Conservation (phyloP, 1,140 invertebrate genomes). For the Camponotus floridanus region DNA sequence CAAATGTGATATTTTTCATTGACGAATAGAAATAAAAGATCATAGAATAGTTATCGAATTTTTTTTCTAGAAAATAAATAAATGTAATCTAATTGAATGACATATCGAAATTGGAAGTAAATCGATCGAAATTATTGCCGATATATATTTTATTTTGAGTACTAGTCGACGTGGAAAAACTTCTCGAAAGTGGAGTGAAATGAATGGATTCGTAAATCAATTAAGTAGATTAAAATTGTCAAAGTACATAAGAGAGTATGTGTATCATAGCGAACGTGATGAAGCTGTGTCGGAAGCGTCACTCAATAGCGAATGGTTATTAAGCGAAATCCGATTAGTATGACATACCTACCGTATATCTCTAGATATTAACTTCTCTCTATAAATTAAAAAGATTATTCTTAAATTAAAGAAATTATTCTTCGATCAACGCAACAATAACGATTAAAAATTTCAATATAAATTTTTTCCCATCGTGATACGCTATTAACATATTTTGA, state of each 20-base stretch:
- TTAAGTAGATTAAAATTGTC: slow-evolving; percentile 41
- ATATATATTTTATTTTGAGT: not conserved
- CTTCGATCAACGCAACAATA: not conserved
- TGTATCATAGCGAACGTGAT: slow-evolving; percentile 63
- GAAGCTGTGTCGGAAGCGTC: slow-evolving; percentile 63
- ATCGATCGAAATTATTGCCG: not conserved
- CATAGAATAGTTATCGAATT: too few species aligned
- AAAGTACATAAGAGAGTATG: slow-evolving; percentile 24
- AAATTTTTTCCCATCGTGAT: not conserved
- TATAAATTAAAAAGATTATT: slow-evolving; percentile 56
- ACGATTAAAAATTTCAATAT: not conserved
- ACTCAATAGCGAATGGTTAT: slow-evolving; percentile 78
- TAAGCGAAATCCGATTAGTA: slow-evolving; percentile 77
- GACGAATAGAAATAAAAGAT: not conserved
- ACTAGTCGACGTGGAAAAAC: not conserved
- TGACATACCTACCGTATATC: slow-evolving; percentile 75
- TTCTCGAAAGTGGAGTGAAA: slow-evolving; percentile 16
- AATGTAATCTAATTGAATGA: not conserved
- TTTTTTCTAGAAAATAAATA: not conserved
- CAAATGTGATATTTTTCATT: not conserved
- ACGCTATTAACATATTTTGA: not conserved
- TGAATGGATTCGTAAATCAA: slow-evolving; percentile 24
- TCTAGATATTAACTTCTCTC: slow-evolving; percentile 20
- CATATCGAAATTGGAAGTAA: not conserved
- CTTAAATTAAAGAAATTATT: slow-evolving; percentile 52